These are phyloP conservation scores for Mellilla xanthometata DNA, from an alignment of 2,888 invertebrate genomes.

Conservation along the genomic window DNA sequence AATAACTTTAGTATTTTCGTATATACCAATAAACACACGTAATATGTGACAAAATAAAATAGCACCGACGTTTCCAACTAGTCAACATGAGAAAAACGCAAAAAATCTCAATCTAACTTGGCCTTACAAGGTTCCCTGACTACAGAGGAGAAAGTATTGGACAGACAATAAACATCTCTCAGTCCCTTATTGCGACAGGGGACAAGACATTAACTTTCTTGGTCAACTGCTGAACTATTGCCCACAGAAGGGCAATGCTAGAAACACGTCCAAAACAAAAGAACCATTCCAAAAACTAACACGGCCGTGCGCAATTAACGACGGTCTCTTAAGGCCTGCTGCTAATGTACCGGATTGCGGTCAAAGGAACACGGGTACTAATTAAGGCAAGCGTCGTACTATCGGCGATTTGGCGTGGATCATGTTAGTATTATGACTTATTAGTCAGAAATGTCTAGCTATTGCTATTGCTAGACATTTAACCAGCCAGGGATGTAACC, in stretches of 20 bases:
- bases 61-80: too few species aligned
- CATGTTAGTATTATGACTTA: too few species aligned
- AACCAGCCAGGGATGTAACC: too few species aligned
- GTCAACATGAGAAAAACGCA: too few species aligned
- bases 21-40: too few species aligned
- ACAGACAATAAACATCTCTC: slow-evolving; percentile 26
- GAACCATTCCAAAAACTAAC: slow-evolving; percentile 25
- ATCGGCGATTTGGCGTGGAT: not conserved
- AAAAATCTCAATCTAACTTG: too few species aligned
- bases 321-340: slow-evolving; percentile 24
- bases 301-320: slow-evolving; percentile 26
- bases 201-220: slow-evolving; percentile 12
- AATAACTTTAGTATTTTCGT: too few species aligned
- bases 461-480: too few species aligned
- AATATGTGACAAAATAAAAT: too few species aligned
- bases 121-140: not conserved
- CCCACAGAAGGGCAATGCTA: slow-evolving; percentile 17
- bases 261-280: slow-evolving; percentile 23
- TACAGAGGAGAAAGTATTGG: slow-evolving; percentile 1
- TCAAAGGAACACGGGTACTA: slow-evolving; percentile 24
- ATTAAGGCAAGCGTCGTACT: slow-evolving; percentile 19
- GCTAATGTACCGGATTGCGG: slow-evolving; percentile 30
- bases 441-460: too few species aligned
- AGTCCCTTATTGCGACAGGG: slow-evolving; percentile 6
- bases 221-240: slow-evolving; percentile 12